A percentile compares a stretch with the other conserved stretches of the same genome.
Evolutionary conservation across 1,140 invertebrate genomes (phyloP).

Genomic region (Tetramorium parvispinum): DNA sequence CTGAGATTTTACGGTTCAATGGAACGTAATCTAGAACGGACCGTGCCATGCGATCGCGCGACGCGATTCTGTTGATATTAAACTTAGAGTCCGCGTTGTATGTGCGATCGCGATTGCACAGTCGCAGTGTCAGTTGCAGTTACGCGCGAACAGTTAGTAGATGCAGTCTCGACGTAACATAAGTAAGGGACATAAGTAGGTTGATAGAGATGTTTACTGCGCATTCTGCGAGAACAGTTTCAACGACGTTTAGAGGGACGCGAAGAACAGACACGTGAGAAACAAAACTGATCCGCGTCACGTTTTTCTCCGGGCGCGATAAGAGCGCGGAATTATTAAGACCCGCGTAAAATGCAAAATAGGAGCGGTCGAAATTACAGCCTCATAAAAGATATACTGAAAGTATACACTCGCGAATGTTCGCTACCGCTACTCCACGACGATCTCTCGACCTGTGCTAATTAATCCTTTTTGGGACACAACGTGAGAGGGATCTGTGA

Average conservation of each 20-base stretch:
- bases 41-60: conserved; percentile 24
- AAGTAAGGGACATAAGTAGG: conserved; percentile 26
- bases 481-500: neutral
- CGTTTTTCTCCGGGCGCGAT: neutral
- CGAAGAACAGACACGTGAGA: neutral
- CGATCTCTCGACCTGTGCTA: conserved; percentile 6
- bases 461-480: neutral
- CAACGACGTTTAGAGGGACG: neutral
- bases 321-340: conserved; percentile 21
- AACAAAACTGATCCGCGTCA: conserved; percentile 3
- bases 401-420: neutral
- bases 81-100: neutral
- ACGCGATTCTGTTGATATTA: conserved; percentile 42
- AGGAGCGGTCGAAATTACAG: conserved; percentile 30
- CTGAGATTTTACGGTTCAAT: conserved; percentile 70
- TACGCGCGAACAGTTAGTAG: conserved; percentile 14
- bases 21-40: conserved; percentile 59
- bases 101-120: neutral
- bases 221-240: neutral
- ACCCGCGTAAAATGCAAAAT: conserved; percentile 31
- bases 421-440: neutral
- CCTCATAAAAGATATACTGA: conserved; percentile 18
- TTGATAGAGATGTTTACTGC: conserved; percentile 38
- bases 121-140: conserved; percentile 1
- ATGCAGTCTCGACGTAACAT: neutral